These are phyloP conservation scores for Drosophila nr. medialis DNA, from an alignment of 2,888 invertebrate species.

Conservation along the genomic window DNA sequence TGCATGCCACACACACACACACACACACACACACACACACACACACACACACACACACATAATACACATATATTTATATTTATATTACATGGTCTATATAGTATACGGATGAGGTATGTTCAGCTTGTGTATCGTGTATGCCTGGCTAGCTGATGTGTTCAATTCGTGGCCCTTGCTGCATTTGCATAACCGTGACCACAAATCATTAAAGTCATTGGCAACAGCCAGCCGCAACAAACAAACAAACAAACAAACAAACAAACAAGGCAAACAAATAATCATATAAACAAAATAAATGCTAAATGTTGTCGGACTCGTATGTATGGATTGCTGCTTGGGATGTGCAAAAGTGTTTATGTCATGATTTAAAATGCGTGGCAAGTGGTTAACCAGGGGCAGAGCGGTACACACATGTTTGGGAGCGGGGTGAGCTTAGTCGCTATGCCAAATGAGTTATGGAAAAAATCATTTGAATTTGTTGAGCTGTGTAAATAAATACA, in stretches of 20 bases:
- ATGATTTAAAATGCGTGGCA: conserved; percentile 57
- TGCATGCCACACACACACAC: conserved; percentile 33
- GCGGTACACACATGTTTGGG: not conserved
- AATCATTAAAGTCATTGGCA: conserved; percentile 45
- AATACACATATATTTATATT: not conserved
- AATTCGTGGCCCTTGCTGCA: conserved; percentile 31
- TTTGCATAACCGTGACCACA: conserved; percentile 46
- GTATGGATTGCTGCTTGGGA: conserved; percentile 16
- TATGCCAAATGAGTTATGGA: conserved; percentile 52
- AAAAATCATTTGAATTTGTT: conserved; percentile 56
- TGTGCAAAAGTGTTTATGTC: conserved; percentile 66
- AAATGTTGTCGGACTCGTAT: conserved; percentile 9
- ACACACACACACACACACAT: not conserved
- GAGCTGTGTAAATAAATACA: conserved; percentile 54
- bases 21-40: conserved; percentile 3
- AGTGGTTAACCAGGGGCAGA: conserved; percentile 9
- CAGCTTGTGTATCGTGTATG: conserved; percentile 1
- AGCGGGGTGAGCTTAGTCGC: conserved; percentile 7
- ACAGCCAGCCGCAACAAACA: conserved; percentile 9
- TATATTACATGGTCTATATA: not conserved
- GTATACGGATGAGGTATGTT: not conserved
- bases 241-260: conserved; percentile 8
- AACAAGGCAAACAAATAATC: conserved; percentile 10
- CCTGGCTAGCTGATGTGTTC: not conserved
- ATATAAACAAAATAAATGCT: conserved; percentile 24